A percentile compares a stretch with the other conserved stretches of the same genome.
phyloP scores from a whole-genome alignment of 2,888 invertebrate species.

The Drosophila atripex region DNA sequence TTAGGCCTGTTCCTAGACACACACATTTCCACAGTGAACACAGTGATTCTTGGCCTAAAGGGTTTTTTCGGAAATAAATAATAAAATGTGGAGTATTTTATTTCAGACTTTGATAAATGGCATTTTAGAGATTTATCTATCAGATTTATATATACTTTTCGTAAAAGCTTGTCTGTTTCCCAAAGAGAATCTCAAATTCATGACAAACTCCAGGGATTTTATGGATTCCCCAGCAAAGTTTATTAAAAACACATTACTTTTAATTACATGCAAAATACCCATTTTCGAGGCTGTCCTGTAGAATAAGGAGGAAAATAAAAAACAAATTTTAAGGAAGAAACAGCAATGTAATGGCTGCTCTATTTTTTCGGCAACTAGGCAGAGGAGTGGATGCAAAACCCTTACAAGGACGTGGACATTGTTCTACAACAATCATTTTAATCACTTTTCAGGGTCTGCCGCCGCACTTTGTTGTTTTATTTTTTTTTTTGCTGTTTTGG shows the following conservation, averaged over 20 bases:
- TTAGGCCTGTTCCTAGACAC: constrained; percentile 60
- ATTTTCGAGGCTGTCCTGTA: constrained; percentile 37
- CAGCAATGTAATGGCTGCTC: constrained; percentile 65
- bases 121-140: too few species aligned
- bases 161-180: too few species aligned
- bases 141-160: too few species aligned
- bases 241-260: constrained; percentile 8
- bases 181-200: too few species aligned
- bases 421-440: constrained; percentile 72
- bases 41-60: constrained; percentile 8
- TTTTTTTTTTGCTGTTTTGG: constrained; percentile 7
- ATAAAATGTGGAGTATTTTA: not conserved
- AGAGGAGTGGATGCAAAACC: constrained; percentile 33
- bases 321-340: constrained; percentile 16
- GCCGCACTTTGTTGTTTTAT: constrained; percentile 34
- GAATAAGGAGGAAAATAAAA: constrained; percentile 50
- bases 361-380: constrained; percentile 13
- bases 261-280: constrained; percentile 17
- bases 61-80: not conserved
- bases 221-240: not conserved
- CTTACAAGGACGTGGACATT: constrained; percentile 55
- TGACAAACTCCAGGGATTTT: not conserved
- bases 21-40: constrained; percentile 9
- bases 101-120: too few species aligned
- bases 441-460: constrained; percentile 80